These are phyloP conservation scores for Bettongia penicillata DNA, from an alignment of 2,113 vertebrate species.

Conservation along the genomic window DNA sequence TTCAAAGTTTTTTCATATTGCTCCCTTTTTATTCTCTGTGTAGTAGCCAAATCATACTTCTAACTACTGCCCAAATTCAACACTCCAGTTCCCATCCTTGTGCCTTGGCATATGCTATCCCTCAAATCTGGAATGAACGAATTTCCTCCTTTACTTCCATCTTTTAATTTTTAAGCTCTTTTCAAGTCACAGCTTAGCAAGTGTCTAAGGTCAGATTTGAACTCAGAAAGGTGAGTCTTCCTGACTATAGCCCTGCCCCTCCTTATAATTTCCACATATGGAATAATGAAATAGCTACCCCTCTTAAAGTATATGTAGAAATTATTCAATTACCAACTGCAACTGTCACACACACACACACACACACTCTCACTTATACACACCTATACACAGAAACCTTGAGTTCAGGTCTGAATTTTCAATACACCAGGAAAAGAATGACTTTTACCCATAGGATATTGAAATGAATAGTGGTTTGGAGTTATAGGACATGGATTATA, in stretches of 20 bases:
- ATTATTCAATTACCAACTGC: no score
- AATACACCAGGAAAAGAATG: background rate
- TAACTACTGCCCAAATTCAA: background rate
- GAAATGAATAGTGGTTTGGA: no score
- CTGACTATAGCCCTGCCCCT: no score
- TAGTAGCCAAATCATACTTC: background rate
- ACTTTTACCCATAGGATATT: background rate
- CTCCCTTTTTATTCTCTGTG: no score
- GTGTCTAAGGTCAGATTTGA: no score
- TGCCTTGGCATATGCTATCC: background rate
- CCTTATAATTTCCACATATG: no score
- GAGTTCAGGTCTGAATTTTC: background rate
- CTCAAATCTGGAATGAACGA: background rate
- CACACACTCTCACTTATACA: no score
- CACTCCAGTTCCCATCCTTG: background rate
- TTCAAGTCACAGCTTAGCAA: background rate
- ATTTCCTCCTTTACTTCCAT: background rate
- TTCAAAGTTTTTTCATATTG: background rate
- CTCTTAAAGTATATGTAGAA: no score
- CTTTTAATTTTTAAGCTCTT: background rate
- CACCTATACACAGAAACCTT: background rate
- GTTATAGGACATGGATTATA: no score
- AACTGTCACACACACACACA: no score
- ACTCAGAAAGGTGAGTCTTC: no score
- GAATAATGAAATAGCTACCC: no score